Evolutionary conservation across 2,797 vertebrate species (phyloP), one percentile per base, ranked within the genome.

Genomic region (Tenualosa thibaudeaui): DNA sequence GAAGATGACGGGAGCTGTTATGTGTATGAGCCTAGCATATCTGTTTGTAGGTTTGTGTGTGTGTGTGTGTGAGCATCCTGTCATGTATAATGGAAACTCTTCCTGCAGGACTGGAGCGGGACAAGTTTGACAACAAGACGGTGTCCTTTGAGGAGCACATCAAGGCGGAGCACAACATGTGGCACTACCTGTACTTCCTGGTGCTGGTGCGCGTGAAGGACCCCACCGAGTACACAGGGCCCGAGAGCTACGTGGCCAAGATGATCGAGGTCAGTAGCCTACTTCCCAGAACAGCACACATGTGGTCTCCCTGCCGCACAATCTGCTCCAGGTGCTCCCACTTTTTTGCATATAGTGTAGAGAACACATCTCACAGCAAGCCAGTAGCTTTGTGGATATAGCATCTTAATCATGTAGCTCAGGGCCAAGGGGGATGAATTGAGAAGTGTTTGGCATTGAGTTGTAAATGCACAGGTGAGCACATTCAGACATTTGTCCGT

Each of bases 41-140:
- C 2, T 19, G 17, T 60, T 7, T 65, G 24, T 13, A 7, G 5
- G 65, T 85, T 51, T 81, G 65, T 19, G 58, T 82, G 50, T 46
- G 53, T 54, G 83, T 87, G 65, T 43, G 49, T 46, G 58, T 56
- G 51, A 31, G 31, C 31, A 31, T 31, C 31, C 31, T 31, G 31
- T 31, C 31, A 31, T 31, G 31, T 31, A 31, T 31, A 31, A 31
- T 31, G 31, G 31, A 31, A 31, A 31, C 31, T 31, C 31, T 31
- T 31, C 85, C 83, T 46, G 37, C 82, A 99, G 98, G 98, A 89
- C 89, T 99, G 93, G 98, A 99, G 90, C 94, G 98, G 87, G 98
- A 99, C 91, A 99, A 99, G 93, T 99, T 99, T 86, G 98, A 99
- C 94, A 99, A 99, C 92, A 99, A 99, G 95, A 99, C 98, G 0